These are phyloP conservation scores for Chrysolophus pictus DNA, from an alignment of 2,797 vertebrate species.

Conservation along the genomic window DNA sequence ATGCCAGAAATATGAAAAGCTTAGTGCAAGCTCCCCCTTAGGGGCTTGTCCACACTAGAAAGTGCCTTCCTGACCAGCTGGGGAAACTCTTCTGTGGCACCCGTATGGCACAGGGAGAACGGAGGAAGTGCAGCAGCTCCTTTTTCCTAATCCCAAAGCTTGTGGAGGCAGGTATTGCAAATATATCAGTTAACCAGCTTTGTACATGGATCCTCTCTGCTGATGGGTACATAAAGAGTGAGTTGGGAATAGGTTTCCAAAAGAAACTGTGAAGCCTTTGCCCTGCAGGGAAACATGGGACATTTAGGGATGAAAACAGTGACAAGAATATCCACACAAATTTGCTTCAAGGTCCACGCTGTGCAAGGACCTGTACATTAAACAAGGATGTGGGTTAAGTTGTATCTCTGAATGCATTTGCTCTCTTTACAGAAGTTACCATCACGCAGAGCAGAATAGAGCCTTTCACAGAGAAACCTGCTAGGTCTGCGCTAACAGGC, in stretches of 20 bases:
- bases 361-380: not conserved
- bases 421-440: constrained; percentile 17
- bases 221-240: not conserved
- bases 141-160: not conserved
- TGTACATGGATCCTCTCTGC: not conserved
- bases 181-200: not conserved
- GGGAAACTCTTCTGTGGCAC: not conserved
- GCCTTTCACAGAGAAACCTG: constrained; percentile 53
- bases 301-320: not conserved
- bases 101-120: not conserved
- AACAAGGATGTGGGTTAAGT: constrained; percentile 31
- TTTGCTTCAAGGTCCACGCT: not conserved
- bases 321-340: not conserved
- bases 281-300: not conserved
- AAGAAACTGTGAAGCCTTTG: not conserved
- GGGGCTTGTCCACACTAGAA: not conserved
- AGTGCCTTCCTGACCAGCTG: not conserved
- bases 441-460: constrained; percentile 41
- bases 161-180: not conserved
- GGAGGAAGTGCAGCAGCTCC: not conserved
- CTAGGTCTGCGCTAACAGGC: not conserved
- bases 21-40: not conserved
- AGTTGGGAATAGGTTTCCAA: not conserved
- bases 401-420: not conserved
- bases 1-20: not conserved